Evolutionary conservation across 2,888 invertebrate species (phyloP).

Genomic region (Lasioglossum lativentre): DNA sequence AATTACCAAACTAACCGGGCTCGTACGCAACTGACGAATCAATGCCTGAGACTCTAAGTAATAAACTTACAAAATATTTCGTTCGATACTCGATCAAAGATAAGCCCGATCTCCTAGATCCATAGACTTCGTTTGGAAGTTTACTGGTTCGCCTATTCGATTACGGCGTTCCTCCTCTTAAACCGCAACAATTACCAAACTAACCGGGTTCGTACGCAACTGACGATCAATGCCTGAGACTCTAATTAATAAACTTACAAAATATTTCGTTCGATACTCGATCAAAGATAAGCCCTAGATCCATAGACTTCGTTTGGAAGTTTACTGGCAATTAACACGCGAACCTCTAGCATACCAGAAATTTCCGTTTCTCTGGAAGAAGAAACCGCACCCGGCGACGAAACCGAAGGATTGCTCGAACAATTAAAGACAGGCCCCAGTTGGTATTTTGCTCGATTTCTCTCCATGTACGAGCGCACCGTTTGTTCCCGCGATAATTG

Average conservation of each 20-base stretch:
- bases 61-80: background rate
- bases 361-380: too few relatives aligned
- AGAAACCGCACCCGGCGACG: background rate
- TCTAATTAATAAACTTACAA: background rate
- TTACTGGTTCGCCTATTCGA: background rate
- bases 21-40: too few relatives aligned
- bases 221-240: background rate
- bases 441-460: conserved; percentile 53
- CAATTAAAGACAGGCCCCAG: conserved; percentile 41
- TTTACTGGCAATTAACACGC: background rate
- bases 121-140: background rate
- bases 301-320: background rate
- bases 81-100: background rate
- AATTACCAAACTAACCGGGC: too few relatives aligned
- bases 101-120: background rate
- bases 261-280: background rate
- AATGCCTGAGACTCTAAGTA: background rate
- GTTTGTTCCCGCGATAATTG: conserved; percentile 49
- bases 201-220: too few relatives aligned
- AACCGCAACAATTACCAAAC: background rate
- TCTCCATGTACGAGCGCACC: conserved; percentile 49
- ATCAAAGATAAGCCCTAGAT: background rate
- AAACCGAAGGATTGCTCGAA: background rate
- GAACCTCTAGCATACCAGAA: background rate
- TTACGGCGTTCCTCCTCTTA: background rate